Conservation (phyloP, 2,888 invertebrate species). For the Noctua pronuba region DNA sequence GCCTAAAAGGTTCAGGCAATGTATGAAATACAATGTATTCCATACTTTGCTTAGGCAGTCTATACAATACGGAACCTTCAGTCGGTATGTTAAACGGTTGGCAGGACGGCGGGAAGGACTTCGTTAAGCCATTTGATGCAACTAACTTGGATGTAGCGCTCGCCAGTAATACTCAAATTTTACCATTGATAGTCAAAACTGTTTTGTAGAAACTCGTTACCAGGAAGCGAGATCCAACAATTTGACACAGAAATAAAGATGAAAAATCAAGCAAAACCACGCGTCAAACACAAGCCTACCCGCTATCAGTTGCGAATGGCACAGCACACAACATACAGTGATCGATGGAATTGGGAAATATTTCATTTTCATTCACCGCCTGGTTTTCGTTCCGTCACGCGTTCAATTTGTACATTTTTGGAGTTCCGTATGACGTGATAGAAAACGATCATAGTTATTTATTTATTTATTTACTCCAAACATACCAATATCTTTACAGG, state of each 20-base stretch:
- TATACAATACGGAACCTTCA: too few species aligned
- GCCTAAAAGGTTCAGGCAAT: too few species aligned
- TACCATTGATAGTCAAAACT: neutral
- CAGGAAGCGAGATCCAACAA: neutral
- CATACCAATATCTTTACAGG: too few species aligned
- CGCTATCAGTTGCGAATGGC: slow-evolving; percentile 59
- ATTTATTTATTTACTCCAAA: too few species aligned
- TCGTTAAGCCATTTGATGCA: neutral
- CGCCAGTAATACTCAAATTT: neutral
- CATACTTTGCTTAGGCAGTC: neutral
- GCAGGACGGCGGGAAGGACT: neutral
- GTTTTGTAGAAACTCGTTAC: neutral
- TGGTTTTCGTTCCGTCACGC: slow-evolving; percentile 56
- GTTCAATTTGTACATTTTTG: slow-evolving; percentile 62
- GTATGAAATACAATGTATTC: too few species aligned
- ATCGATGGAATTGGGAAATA: slow-evolving; percentile 71
- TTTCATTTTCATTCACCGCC: slow-evolving; percentile 67
- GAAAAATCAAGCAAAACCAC: slow-evolving; percentile 28
- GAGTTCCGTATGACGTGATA: slow-evolving; percentile 2
- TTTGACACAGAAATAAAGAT: neutral
- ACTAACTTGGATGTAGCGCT: neutral
- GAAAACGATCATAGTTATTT: neutral
- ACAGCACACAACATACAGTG: slow-evolving; percentile 51
- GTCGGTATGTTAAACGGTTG: neutral
- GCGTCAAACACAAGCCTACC: slow-evolving; percentile 24